These are phyloP conservation scores for Brachionus angularis DNA, from an alignment of 1,140 invertebrate genomes.

Conservation along the genomic window DNA sequence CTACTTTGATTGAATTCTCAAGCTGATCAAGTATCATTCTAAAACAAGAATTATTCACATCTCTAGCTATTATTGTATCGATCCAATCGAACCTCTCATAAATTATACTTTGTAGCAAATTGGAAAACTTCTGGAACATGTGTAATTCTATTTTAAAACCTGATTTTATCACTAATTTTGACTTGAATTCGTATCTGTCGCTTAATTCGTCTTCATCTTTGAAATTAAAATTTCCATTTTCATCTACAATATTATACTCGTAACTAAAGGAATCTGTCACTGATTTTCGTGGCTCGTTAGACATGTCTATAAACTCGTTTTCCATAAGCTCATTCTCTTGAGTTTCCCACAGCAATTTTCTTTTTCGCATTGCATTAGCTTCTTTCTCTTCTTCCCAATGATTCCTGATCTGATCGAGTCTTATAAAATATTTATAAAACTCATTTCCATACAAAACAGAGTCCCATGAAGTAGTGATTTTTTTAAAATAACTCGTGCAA, in stretches of 20 bases:
- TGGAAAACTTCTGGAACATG: slow-evolving; percentile 21
- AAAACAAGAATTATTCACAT: slow-evolving; percentile 1
- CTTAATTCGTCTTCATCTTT: background rate
- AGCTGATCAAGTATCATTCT: background rate
- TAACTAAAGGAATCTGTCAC: background rate
- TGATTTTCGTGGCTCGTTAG: background rate
- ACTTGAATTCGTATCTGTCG: background rate
- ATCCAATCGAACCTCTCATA: slow-evolving; percentile 29
- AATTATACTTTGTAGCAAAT: background rate
- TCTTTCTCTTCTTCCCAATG: slow-evolving; percentile 21
- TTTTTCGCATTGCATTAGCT: slow-evolving; percentile 17
- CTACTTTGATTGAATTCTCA: background rate
- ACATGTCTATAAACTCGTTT: background rate
- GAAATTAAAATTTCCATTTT: background rate
- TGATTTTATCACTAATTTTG: background rate
- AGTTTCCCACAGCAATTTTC: slow-evolving; percentile 29
- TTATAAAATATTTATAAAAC: slow-evolving; percentile 30
- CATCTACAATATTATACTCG: background rate
- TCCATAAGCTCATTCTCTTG: slow-evolving; percentile 6
- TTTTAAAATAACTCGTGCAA: background rate
- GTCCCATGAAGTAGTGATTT: background rate
- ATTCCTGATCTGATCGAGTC: slow-evolving; percentile 3
- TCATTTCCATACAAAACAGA: slow-evolving; percentile 2
- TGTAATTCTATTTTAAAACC: background rate
- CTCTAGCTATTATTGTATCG: slow-evolving; percentile 8